Percentiles rank a stretch among this genome's conserved stretches.
These are phyloP conservation scores for Melinopterus prodromus DNA, from an alignment of 2,888 invertebrate genomes.

Conservation along the genomic window DNA sequence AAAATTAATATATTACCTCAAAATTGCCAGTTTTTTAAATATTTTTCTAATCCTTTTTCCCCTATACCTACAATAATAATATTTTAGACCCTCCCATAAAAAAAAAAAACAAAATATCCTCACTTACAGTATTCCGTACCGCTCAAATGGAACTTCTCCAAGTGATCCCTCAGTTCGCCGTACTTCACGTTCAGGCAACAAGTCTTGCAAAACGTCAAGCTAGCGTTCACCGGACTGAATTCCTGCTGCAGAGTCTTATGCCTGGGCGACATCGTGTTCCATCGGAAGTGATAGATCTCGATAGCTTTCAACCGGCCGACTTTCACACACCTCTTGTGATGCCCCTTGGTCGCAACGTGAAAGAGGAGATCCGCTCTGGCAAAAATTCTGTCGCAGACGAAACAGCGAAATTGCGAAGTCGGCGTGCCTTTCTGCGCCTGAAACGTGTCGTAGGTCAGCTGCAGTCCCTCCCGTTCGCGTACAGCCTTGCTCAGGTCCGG, in stretches of 20 bases:
- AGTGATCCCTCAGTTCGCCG: background rate
- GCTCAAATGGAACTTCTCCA: constrained; percentile 13
- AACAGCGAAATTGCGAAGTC: background rate
- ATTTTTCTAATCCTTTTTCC: no score
- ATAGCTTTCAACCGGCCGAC: background rate
- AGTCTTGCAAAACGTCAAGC: constrained; percentile 23
- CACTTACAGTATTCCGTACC: background rate
- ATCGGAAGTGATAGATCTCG: background rate
- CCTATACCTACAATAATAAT: background rate
- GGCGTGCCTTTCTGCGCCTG: background rate
- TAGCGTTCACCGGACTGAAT: background rate
- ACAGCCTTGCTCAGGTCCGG: background rate
- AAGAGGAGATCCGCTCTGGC: background rate
- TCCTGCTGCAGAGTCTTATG: background rate
- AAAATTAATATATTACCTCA: no score
- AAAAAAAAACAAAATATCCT: background rate
- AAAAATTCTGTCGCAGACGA: background rate
- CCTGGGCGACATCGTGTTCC: background rate
- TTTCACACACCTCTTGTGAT: background rate
- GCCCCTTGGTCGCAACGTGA: background rate
- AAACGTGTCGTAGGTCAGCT: background rate
- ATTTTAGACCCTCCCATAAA: background rate
- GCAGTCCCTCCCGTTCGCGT: background rate
- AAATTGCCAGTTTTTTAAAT: no score
- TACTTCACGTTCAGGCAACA: constrained; percentile 20